Percentiles rank a stretch among this genome's conserved stretches.
phyloP scores from a whole-genome alignment of 2,113 vertebrate genomes.

The Perca schrenkii region DNA sequence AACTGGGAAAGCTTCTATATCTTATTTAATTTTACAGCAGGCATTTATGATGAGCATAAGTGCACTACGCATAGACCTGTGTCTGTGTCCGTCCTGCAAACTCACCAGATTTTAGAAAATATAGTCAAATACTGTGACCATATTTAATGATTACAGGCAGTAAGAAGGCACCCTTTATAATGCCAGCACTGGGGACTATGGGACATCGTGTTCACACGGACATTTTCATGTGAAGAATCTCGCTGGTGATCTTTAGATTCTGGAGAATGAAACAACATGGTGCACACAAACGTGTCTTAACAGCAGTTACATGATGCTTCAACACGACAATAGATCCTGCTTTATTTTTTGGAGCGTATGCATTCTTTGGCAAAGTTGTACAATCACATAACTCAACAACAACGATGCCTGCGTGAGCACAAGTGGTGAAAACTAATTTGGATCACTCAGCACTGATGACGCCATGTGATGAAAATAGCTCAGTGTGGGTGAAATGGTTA shows the following conservation, averaged over 20 bases:
- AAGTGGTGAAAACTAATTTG: conserved; percentile 14
- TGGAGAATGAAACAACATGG: conserved; percentile 14
- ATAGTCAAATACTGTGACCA: conserved; percentile 17
- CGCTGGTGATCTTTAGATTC: conserved; percentile 71
- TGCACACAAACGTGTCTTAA: conserved; percentile 30
- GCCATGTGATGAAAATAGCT: background rate
- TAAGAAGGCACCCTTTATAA: conserved; percentile 68
- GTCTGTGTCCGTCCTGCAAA: conserved; percentile 55
- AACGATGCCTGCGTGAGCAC: conserved; percentile 68
- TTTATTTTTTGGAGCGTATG: conserved; percentile 39
- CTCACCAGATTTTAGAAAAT: conserved; percentile 47
- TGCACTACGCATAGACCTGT: conserved; percentile 66
- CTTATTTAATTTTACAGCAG: conserved; percentile 61
- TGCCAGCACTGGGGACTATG: conserved; percentile 38
- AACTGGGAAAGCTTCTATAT: conserved; percentile 40
- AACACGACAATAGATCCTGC: conserved; percentile 17
- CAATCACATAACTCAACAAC: conserved; percentile 63
- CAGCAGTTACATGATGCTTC: conserved; percentile 32
- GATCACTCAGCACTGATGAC: conserved; percentile 12
- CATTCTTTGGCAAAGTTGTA: conserved; percentile 78
- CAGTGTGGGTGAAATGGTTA: background rate
- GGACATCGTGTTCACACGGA: conserved; percentile 53
- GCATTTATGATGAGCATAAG: conserved; percentile 76
- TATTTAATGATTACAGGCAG: conserved; percentile 41
- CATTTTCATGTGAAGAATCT: conserved; percentile 53